Conservation (phyloP, 2,797 vertebrate species). For the Streptopelia turtur region DNA sequence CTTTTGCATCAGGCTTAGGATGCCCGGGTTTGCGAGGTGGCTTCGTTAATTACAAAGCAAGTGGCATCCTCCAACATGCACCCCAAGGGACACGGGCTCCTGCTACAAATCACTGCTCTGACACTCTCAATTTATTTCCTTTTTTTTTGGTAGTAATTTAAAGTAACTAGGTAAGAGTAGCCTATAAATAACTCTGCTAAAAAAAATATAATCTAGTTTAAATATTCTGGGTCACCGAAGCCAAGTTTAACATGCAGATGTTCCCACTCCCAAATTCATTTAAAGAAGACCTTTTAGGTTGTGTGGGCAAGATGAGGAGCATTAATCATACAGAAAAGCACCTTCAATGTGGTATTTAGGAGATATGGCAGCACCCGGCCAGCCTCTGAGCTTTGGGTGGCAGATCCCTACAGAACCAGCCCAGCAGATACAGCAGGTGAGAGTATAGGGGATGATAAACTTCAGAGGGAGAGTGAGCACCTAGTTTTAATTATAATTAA, state of each 20-base stretch:
- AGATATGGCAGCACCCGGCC: not conserved
- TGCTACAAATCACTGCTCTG: not conserved
- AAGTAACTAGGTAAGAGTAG: slow-evolving; percentile 46
- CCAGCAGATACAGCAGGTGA: not conserved
- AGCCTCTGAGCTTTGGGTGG: not conserved
- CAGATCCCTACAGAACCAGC: not conserved
- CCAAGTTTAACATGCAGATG: slow-evolving; percentile 17
- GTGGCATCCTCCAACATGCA: not conserved
- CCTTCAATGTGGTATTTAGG: not conserved
- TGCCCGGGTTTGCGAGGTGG: not conserved
- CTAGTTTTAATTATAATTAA: not conserved
- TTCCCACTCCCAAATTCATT: slow-evolving; percentile 33
- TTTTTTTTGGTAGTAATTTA: slow-evolving; percentile 12
- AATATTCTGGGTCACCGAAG: slow-evolving; percentile 46
- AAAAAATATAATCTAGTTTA: not conserved
- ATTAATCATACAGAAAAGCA: not conserved
- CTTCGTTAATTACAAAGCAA: not conserved
- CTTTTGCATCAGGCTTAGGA: not conserved
- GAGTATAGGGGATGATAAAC: not conserved
- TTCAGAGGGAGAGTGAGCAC: not conserved
- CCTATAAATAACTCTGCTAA: slow-evolving; percentile 65
- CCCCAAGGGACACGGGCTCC: not conserved
- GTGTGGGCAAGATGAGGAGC: not conserved
- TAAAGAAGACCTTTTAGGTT: not conserved
- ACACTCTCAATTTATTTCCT: not conserved